Base-by-base conservation (phyloP, 2,888 invertebrate species). In the Sminthurides aquaticus region DNA sequence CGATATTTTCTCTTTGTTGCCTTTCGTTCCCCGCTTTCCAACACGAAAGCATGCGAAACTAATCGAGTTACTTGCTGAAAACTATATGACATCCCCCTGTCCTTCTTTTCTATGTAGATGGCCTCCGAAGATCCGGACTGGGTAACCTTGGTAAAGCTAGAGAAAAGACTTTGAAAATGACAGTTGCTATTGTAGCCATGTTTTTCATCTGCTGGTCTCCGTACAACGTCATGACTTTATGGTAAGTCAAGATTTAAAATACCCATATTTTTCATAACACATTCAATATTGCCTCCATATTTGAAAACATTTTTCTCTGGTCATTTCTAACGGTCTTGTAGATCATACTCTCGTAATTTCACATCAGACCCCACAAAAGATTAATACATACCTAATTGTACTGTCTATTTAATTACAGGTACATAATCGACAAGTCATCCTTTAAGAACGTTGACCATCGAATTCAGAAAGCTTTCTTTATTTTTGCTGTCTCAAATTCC, bases 181-280 rank as follows among this genome's bases (percentile, higher is more conserved):
- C 96, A 0, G 86, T 96, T 68, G 89, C 92, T 52, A 95, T 97
- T 68, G 93, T 96, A 15, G 82, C 90, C 49, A 92, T 91, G 0
- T 96, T 96, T 79, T 87, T 96, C 76, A 83, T 94, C 15, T 96
- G 95, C 79, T 97, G 96, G 96, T 93, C 94, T 1, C 96, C 96
- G 0, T 96, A 95, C 79, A 91, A 94, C 80, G 87, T 90, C 69
- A 94, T 95, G 82, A 87, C 88, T 75, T 80, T 91, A 65, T 93
- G 93, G 93, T 89, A 70, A 74, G 52, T 43, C 2, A 60, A 22
- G 11, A n/a, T 26, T 56, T 52, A 5, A 22, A 52, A 52, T n/a
- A n/a, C n/a, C n/a, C n/a, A n/a, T n/a, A n/a, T n/a, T n/a, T 43
- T 43, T 43, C 48, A 43, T 43, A 49, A 8, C 52, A 49, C 22